phyloP scores from a whole-genome alignment of 2,113 vertebrate species.

The Haplotaxodon microlepis region DNA sequence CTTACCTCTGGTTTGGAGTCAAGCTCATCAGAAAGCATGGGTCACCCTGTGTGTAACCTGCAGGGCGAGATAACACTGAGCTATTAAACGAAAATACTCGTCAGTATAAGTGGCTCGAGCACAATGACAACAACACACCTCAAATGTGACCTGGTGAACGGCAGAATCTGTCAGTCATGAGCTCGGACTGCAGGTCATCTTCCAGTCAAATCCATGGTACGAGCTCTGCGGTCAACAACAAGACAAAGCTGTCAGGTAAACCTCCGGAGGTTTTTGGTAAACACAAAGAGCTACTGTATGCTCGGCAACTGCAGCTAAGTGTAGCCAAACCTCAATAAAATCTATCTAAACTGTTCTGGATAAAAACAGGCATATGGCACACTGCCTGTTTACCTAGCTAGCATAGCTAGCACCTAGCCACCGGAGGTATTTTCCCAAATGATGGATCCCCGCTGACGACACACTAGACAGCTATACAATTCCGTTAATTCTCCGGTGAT shows the following conservation, averaged over 20 bases:
- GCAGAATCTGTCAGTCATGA: slow-evolving; percentile 1
- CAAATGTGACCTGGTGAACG: not conserved
- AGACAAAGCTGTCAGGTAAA: not conserved
- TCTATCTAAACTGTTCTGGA: not conserved
- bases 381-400: slow-evolving; percentile 26
- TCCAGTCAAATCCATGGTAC: slow-evolving; percentile 2
- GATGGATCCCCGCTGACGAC: not conserved
- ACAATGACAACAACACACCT: not conserved
- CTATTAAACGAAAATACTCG: not conserved
- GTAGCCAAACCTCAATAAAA: not conserved
- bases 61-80: not conserved
- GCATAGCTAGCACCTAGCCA: slow-evolving; percentile 28
- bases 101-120: not conserved
- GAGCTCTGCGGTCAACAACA: not conserved
- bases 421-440: not conserved
- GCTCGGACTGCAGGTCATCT: slow-evolving; percentile 40
- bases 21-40: slow-evolving; percentile 99
- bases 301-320: no score
- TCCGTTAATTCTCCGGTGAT: not conserved
- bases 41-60: slow-evolving; percentile 81
- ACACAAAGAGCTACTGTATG: not conserved
- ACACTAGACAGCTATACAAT: rapidly evolving
- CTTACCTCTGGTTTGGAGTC: slow-evolving; percentile 98
- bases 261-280: not conserved
- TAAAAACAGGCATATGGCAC: not conserved